phyloP scores from a whole-genome alignment of 2,113 vertebrate species.

The Coracopsis vasa region DNA sequence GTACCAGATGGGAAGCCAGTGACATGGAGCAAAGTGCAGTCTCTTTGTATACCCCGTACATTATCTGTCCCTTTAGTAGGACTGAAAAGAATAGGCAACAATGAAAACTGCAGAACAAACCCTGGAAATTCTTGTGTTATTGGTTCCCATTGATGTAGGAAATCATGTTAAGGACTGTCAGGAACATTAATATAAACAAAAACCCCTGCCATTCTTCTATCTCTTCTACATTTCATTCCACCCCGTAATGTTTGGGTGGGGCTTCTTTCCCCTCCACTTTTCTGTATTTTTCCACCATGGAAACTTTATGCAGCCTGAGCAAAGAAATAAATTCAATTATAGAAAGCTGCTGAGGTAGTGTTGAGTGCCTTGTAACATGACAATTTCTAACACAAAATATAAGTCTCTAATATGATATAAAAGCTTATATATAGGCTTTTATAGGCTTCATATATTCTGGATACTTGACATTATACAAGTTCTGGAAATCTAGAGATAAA shows the following conservation, averaged over 20 bases:
- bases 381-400: not conserved
- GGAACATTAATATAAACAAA: not conserved
- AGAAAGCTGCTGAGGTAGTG: not conserved
- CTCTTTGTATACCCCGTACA: rapidly evolving
- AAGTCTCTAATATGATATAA: not conserved
- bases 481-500: not conserved
- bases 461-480: not conserved
- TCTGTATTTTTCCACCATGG: not conserved
- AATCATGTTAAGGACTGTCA: not conserved
- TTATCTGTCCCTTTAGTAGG: not conserved
- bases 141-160: not conserved
- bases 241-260: not conserved
- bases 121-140: not conserved
- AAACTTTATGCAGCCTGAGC: not conserved
- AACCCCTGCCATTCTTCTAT: not conserved
- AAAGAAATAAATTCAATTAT: not conserved
- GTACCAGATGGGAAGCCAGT: not conserved
- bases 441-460: not conserved
- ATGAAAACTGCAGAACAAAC: not conserved
- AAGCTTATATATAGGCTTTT: not conserved
- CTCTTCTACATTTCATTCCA: not conserved
- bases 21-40: not conserved
- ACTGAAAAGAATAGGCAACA: not conserved
- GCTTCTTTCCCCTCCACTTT: not conserved
- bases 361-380: not conserved